A percentile compares a stretch with the other conserved stretches of the same genome.
Evolutionary conservation across 2,797 vertebrate species (phyloP).

Genomic region (Lithobates pipiens): DNA sequence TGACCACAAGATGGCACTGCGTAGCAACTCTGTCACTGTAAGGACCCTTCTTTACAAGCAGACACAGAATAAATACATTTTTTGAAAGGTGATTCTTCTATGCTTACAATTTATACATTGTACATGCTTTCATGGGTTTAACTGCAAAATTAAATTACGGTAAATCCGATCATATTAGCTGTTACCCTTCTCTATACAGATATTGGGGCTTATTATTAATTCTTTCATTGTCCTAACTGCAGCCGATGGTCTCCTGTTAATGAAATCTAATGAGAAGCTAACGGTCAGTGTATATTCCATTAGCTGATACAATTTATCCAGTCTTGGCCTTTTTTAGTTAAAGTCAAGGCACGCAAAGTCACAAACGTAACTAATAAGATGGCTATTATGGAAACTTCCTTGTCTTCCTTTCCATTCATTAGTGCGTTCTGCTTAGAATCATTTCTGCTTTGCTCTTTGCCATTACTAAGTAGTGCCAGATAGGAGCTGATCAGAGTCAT

Average conservation of each 20-base stretch:
- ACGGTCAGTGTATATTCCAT: slow-evolving; percentile 1
- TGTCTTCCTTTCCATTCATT: background rate
- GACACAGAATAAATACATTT: background rate
- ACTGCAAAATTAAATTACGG: slow-evolving; percentile 1
- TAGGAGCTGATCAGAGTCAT: too few species aligned
- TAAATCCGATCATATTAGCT: slow-evolving; percentile 5
- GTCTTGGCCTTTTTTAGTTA: background rate
- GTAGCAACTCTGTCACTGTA: background rate
- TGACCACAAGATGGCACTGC: slow-evolving; percentile 26
- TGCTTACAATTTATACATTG: too few species aligned
- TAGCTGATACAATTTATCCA: background rate
- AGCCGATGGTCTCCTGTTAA: slow-evolving; percentile 5
- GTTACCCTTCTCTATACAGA: background rate
- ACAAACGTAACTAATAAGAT: background rate
- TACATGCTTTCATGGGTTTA: too few species aligned
- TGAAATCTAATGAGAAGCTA: slow-evolving; percentile 7
- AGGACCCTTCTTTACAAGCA: background rate
- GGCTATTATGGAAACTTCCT: background rate
- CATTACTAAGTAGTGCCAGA: background rate
- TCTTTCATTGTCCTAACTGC: background rate
- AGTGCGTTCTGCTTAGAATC: background rate
- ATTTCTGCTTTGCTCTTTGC: background rate
- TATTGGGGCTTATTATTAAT: background rate
- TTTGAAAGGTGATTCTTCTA: too few species aligned
- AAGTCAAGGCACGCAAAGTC: slow-evolving; percentile 1